Base-by-base conservation (phyloP, 2,113 vertebrate genomes). In the Anas platyrhynchos region DNA sequence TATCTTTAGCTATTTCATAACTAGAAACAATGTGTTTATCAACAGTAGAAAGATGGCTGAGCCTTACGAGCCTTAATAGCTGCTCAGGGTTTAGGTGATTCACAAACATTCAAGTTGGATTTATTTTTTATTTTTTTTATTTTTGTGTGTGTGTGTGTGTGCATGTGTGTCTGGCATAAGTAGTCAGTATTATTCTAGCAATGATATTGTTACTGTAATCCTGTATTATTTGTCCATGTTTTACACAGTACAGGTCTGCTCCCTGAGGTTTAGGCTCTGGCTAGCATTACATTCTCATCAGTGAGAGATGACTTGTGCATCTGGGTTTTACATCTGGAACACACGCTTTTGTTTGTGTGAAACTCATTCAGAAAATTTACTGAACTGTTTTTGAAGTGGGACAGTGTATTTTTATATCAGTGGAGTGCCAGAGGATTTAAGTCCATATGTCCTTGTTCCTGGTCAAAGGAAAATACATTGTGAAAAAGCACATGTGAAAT, bases 341-440 rank as follows among this genome's bases (percentile, higher is more conserved):
- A 62, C 2, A 14, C 2, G 9, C 50, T 91, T 65, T 94, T 0
- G 1, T 89, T 93, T 18, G 5, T 86, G 66, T 91, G 78, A 81
- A 96, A 83, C 89, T 93, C 91, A 95, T 96, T 97, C 94, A 94
- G 87, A 97, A 97, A 97, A 90, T 6, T 31, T 81, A 75, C 73
- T 25, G 3, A 89, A 72, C 27, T 82, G 44, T 78, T 96, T 91
- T 94, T 68, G 54, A 91, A 86, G 34, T 56, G 36, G 13, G 61
- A 54, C 2, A 21, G n/a, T 90, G 16, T 72, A 54, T 78, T 95
- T 95, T 96, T 84, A 55, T 85, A 84, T n/a, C n/a, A 91, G 11
- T 26, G 26, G 32, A 46, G 46, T 6, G 54, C 79, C 74, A 94
- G 88, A 95, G 55, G 63, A 88, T 86, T 84, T 88, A 63, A 84